These are phyloP conservation scores for Mystacides longicornis DNA, from an alignment of 2,888 invertebrate genomes.

Conservation along the genomic window DNA sequence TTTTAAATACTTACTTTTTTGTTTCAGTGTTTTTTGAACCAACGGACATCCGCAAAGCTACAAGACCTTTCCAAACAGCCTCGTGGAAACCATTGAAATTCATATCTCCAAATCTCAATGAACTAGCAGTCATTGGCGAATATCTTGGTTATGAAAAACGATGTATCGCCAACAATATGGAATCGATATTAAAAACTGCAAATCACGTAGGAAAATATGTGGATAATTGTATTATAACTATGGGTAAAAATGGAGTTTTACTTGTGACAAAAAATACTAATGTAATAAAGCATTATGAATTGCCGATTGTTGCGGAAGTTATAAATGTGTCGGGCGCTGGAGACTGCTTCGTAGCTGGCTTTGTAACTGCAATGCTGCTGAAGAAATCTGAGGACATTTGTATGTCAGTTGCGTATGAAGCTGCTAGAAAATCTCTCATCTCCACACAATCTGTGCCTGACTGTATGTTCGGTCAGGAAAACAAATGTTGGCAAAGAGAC, in stretches of 20 bases:
- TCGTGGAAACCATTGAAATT: slow-evolving; percentile 46
- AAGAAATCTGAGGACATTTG: slow-evolving; percentile 50
- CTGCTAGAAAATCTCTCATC: slow-evolving; percentile 53
- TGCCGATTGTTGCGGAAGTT: slow-evolving; percentile 38
- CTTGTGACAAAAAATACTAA: slow-evolving; percentile 35
- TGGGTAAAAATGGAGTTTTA: slow-evolving; percentile 54
- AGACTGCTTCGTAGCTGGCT: slow-evolving; percentile 67
- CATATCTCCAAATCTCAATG: slow-evolving; percentile 74
- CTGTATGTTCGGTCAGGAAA: slow-evolving; percentile 12
- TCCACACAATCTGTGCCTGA: slow-evolving; percentile 54
- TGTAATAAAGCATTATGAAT: slow-evolving; percentile 38
- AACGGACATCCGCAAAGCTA: slow-evolving; percentile 71
- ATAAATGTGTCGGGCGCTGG: slow-evolving; percentile 79
- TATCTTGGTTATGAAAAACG: slow-evolving; percentile 35
- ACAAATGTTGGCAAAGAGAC: slow-evolving; percentile 14
- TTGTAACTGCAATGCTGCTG: slow-evolving; percentile 55
- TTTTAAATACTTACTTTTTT: slow-evolving; percentile 23
- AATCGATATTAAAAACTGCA: slow-evolving; percentile 26
- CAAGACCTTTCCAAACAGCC: slow-evolving; percentile 55
- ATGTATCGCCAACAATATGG: slow-evolving; percentile 33
- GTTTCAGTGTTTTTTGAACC: slow-evolving; percentile 85
- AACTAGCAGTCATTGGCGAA: slow-evolving; percentile 61
- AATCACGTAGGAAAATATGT: slow-evolving; percentile 40
- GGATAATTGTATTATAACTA: slow-evolving; percentile 54
- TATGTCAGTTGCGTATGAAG: slow-evolving; percentile 53